These are phyloP conservation scores for Tylochromis polylepis DNA, from an alignment of 2,113 vertebrate species.

Conservation along the genomic window DNA sequence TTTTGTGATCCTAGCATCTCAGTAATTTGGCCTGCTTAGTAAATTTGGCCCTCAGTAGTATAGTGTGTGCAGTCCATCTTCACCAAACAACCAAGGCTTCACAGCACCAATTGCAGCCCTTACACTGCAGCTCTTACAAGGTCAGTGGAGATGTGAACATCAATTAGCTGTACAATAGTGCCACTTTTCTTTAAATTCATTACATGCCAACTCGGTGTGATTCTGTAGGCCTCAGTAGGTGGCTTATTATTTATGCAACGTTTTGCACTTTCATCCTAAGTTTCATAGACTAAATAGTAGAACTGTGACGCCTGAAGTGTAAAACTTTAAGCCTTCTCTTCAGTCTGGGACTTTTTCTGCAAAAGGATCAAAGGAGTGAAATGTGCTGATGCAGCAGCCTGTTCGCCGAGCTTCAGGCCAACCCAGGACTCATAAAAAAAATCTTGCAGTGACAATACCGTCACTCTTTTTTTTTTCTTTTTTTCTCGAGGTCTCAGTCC, in stretches of 20 bases:
- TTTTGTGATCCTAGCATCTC: not conserved
- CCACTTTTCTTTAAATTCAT: not conserved
- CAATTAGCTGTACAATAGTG: not conserved
- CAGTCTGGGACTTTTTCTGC: not conserved
- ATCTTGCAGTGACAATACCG: slow-evolving; percentile 48
- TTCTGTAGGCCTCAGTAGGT: not conserved
- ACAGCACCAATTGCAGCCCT: not conserved
- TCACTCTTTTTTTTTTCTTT: not conserved
- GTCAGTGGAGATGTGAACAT: not conserved
- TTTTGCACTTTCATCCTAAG: not conserved
- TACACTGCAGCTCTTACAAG: not conserved
- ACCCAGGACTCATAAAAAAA: slow-evolving; percentile 51
- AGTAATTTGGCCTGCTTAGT: not conserved
- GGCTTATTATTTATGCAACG: not conserved
- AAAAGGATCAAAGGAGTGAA: slow-evolving; percentile 51
- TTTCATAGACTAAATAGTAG: not conserved
- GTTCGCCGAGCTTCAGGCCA: slow-evolving; percentile 28
- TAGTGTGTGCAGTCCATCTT: not conserved
- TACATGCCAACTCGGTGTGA: not conserved
- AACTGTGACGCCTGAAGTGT: not conserved
- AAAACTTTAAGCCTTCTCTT: not conserved
- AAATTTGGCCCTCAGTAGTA: not conserved
- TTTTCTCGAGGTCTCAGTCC: not conserved
- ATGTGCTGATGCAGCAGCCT: slow-evolving; percentile 56
- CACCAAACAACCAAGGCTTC: not conserved